phyloP scores from a whole-genome alignment of 2,797 vertebrate genomes.

The Acrossocheilus wenchowensis region DNA sequence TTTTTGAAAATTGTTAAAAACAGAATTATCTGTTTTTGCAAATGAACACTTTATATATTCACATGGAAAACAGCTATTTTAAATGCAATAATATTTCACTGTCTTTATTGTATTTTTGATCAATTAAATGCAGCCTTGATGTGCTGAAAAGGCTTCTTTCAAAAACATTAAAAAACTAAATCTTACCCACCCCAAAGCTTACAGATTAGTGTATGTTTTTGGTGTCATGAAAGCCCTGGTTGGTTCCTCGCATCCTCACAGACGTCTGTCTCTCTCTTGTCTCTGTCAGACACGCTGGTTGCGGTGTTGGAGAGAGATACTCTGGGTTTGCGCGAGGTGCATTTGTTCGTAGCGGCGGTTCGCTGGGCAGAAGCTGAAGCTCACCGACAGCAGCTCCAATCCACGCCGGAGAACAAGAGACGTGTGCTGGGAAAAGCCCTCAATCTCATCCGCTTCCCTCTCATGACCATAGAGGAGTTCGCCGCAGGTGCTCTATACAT shows the following conservation, averaged over 20 bases:
- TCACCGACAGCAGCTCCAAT: conserved; percentile 93
- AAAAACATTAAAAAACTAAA: background rate
- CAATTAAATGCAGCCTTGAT: background rate
- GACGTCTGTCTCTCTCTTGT: background rate
- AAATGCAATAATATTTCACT: background rate
- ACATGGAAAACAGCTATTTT: background rate
- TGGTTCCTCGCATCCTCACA: background rate
- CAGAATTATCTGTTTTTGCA: too few relatives aligned
- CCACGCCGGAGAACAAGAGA: conserved; percentile 88
- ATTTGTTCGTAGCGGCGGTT: conserved; percentile 90
- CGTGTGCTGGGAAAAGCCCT: conserved; percentile 93
- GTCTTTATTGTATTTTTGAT: background rate
- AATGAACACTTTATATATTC: background rate
- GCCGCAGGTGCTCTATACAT: conserved; percentile 86
- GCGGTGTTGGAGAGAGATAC: conserved; percentile 96
- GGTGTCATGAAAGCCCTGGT: background rate
- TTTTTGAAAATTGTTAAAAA: too few relatives aligned
- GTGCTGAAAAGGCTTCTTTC: background rate
- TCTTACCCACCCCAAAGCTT: background rate
- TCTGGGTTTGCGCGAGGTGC: conserved; percentile 92
- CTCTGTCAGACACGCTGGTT: conserved; percentile 80
- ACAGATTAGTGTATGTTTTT: background rate
- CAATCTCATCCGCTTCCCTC: conserved; percentile 94
- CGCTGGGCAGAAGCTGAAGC: conserved; percentile 96
- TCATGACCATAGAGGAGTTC: conserved; percentile 99